These are phyloP conservation scores for Andinoacara biseriatus DNA, from an alignment of 2,113 vertebrate species.

Conservation along the genomic window DNA sequence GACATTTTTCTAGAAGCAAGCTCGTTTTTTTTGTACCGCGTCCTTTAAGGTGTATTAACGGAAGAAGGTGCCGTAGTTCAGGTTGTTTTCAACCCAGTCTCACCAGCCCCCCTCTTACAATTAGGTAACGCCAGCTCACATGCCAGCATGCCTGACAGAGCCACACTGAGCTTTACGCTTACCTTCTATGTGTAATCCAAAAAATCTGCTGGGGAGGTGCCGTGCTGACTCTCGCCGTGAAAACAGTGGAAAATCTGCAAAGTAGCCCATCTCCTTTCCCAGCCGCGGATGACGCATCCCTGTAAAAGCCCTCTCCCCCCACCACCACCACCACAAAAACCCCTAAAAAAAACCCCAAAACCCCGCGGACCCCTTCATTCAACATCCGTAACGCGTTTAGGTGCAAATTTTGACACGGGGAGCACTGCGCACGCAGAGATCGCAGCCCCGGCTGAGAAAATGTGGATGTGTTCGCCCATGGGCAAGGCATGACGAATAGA, in stretches of 20 bases:
- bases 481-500: constrained; percentile 48
- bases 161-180: constrained; percentile 27
- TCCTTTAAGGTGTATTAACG: not conserved
- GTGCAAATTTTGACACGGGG: constrained; percentile 53
- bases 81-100: constrained; percentile 50
- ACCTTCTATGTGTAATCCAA: constrained; percentile 65
- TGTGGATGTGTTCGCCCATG: constrained; percentile 52
- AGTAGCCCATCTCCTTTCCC: constrained; percentile 45
- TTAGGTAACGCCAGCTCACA: constrained; percentile 41
- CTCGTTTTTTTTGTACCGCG: not conserved
- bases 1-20: not conserved
- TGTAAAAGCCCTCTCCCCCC: constrained; percentile 19
- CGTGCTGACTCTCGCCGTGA: constrained; percentile 34
- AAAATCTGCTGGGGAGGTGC: constrained; percentile 53
- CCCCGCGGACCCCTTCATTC: constrained; percentile 14
- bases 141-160: constrained; percentile 17
- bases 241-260: constrained; percentile 46
- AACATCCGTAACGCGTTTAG: constrained; percentile 48
- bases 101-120: constrained; percentile 8
- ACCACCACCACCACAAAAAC: not conserved
- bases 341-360: no score
- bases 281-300: constrained; percentile 68
- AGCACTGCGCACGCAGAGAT: constrained; percentile 40
- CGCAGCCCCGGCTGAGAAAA: constrained; percentile 37
- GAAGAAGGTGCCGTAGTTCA: constrained; percentile 20